Evolutionary conservation across 2,888 invertebrate species (phyloP), one percentile per base, ranked within the genome.

Genomic region (Hyposoter didymator): DNA sequence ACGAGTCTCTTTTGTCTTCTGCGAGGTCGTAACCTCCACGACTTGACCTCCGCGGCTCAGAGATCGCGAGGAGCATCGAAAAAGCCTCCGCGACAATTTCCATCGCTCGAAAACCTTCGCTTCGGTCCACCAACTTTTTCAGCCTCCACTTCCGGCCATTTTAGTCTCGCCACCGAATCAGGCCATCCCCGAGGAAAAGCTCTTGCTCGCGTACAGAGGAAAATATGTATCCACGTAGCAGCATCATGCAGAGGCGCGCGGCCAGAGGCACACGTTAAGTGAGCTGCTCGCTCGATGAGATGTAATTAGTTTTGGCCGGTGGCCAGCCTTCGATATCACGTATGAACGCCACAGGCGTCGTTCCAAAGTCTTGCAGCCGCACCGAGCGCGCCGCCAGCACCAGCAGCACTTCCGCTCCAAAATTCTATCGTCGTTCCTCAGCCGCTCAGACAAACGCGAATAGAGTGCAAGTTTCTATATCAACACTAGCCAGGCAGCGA

Each of bases 291-390:
- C 81, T 84, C 84, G 80, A 81, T 35, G 39, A 81, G 84, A 84
- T 84, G 81, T 84, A 84, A 84, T 84, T 84, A 84, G 84, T 84
- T 84, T 84, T 84, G 84, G 84, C 76, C 73, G 67, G 43, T 67
- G 78, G 84, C 84, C 84, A 84, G 73, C 66, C 47, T 78, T 78
- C 79, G 81, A 78, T 84, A 84, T 84, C 84, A 81, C 84, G 81
- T 76, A 49, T 52, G 52, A 39, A 39, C 17, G 78, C 84, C 80
- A 55, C 64, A 72, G 22, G 35, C 70, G 72, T 76, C 84, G 64
- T 76, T 84, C 73, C 76, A 76, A 80, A 80, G 80, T 84, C 74
- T 66, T 75, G 47, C 47, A 62, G 47, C 73, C n/a, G 8, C 10
- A 39, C 10, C 39, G 8, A 39, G 39, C 62, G 1, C 47, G 10